A percentile compares a stretch with the other conserved stretches of the same genome.
These are phyloP conservation scores for Agrypnus murinus DNA, from an alignment of 2,888 invertebrate species.

Conservation along the genomic window DNA sequence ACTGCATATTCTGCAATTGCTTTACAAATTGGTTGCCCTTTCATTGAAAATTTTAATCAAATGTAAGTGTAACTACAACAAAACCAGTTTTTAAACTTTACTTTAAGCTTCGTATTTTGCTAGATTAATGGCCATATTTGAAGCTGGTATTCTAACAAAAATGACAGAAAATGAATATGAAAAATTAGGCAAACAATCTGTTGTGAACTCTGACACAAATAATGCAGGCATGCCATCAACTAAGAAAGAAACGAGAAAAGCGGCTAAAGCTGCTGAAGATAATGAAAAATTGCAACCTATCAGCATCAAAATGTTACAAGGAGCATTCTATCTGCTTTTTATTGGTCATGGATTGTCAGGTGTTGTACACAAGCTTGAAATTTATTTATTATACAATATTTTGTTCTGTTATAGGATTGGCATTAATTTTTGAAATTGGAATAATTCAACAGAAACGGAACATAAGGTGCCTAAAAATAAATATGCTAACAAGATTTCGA, in stretches of 20 bases:
- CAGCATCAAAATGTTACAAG: slow-evolving; percentile 81
- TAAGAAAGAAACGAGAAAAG: slow-evolving; percentile 60
- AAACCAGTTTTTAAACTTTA: not conserved
- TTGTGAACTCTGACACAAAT: slow-evolving; percentile 68
- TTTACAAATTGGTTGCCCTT: slow-evolving; percentile 84
- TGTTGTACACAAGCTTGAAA: slow-evolving; percentile 58
- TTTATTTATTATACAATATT: not conserved
- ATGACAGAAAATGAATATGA: slow-evolving; percentile 86
- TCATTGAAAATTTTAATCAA: slow-evolving; percentile 81
- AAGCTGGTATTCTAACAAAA: slow-evolving; percentile 84
- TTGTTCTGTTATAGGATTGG: slow-evolving; percentile 48
- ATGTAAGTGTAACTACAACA: slow-evolving; percentile 73
- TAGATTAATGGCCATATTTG: slow-evolving; percentile 83
- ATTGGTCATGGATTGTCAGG: slow-evolving; percentile 79
- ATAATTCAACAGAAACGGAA: slow-evolving; percentile 44
- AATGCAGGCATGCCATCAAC: slow-evolving; percentile 48
- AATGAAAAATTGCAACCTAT: slow-evolving; percentile 76
- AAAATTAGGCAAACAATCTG: slow-evolving; percentile 77
- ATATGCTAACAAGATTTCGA: slow-evolving; percentile 20
- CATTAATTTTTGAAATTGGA: slow-evolving; percentile 51
- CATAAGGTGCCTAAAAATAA: slow-evolving; percentile 22
- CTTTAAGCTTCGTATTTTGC: slow-evolving; percentile 48
- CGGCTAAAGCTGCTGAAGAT: slow-evolving; percentile 62
- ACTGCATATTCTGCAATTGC: slow-evolving; percentile 87
- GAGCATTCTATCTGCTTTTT: slow-evolving; percentile 81